These are phyloP conservation scores for Phrixothrix hirtus DNA, from an alignment of 2,888 invertebrate genomes.

Conservation along the genomic window DNA sequence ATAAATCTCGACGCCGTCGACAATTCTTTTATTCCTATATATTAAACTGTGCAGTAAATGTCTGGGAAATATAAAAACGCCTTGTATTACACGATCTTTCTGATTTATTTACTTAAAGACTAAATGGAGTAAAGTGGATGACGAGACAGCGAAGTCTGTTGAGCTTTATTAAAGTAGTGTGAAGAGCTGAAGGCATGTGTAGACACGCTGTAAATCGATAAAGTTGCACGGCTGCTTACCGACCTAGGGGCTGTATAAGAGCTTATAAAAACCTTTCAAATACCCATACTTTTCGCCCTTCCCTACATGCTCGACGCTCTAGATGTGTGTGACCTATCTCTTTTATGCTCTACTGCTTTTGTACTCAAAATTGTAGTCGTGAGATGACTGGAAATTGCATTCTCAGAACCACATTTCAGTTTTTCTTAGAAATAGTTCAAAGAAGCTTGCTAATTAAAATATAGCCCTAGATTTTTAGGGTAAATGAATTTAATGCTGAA, in stretches of 20 bases:
- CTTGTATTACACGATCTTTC: no score
- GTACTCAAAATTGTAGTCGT: slow-evolving; percentile 32
- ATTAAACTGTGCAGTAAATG: no score
- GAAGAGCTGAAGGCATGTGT: slow-evolving; percentile 28
- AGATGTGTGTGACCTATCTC: slow-evolving; percentile 29
- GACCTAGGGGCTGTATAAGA: slow-evolving; percentile 28
- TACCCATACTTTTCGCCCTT: slow-evolving; percentile 30
- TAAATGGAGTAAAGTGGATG: slow-evolving; percentile 8
- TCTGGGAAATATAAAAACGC: no score
- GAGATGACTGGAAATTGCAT: slow-evolving; percentile 29
- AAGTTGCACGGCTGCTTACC: slow-evolving; percentile 31
- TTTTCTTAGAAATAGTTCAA: slow-evolving; percentile 9
- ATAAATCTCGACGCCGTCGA: no score
- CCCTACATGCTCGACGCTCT: slow-evolving; percentile 26
- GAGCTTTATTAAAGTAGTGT: slow-evolving; percentile 24
- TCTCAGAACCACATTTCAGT: slow-evolving; percentile 22
- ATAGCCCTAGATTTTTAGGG: no score
- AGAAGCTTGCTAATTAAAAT: no score
- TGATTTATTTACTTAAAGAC: slow-evolving; percentile 8
- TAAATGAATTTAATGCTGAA: no score
- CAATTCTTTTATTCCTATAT: no score
- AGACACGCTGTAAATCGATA: slow-evolving; percentile 31
- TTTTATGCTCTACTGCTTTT: slow-evolving; percentile 29
- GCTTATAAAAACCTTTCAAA: slow-evolving; percentile 33
- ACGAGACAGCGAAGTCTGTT: slow-evolving; percentile 4